A percentile compares a stretch with the other conserved stretches of the same genome.
phyloP scores from a whole-genome alignment of 2,797 vertebrate species.

The Lycodopsis pacificus region DNA sequence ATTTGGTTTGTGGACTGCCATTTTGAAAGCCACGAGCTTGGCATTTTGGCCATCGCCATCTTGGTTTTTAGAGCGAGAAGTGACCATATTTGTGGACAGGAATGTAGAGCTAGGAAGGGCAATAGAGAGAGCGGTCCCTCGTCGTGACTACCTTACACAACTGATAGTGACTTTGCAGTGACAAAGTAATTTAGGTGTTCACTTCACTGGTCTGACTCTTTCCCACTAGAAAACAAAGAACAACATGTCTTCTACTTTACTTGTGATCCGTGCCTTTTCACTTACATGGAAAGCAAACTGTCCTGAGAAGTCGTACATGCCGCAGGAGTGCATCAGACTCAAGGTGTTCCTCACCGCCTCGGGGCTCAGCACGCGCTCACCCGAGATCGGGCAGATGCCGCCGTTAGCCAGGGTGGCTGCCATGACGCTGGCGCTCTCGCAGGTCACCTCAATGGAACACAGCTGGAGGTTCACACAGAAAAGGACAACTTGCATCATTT shows the following conservation, averaged over 20 bases:
- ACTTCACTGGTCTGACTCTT: background rate
- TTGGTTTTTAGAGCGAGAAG: background rate
- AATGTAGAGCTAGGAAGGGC: too few relatives aligned
- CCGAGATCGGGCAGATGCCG: slow-evolving; percentile 97
- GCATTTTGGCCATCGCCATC: too few relatives aligned
- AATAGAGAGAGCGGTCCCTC: too few relatives aligned
- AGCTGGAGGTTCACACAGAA: slow-evolving; percentile 79
- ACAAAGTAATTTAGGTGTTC: background rate
- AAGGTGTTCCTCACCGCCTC: slow-evolving; percentile 96
- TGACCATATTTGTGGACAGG: background rate
- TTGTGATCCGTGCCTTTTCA: slow-evolving; percentile 5
- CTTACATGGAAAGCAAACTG: slow-evolving; percentile 99
- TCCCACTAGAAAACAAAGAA: background rate
- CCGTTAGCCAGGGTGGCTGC: slow-evolving; percentile 97
- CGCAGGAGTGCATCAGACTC: slow-evolving; percentile 99
- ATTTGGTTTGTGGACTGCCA: too few relatives aligned
- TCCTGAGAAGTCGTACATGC: slow-evolving; percentile 99
- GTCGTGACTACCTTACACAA: too few relatives aligned
- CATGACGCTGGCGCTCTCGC: slow-evolving; percentile 98
- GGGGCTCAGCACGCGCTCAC: slow-evolving; percentile 94
- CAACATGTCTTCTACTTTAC: background rate
- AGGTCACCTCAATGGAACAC: slow-evolving; percentile 97
- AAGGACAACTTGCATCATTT: background rate
- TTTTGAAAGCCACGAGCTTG: too few relatives aligned
- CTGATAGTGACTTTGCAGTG: background rate